Base-by-base conservation (phyloP, 2,113 vertebrate species). In the Acrocephalus kingi region DNA sequence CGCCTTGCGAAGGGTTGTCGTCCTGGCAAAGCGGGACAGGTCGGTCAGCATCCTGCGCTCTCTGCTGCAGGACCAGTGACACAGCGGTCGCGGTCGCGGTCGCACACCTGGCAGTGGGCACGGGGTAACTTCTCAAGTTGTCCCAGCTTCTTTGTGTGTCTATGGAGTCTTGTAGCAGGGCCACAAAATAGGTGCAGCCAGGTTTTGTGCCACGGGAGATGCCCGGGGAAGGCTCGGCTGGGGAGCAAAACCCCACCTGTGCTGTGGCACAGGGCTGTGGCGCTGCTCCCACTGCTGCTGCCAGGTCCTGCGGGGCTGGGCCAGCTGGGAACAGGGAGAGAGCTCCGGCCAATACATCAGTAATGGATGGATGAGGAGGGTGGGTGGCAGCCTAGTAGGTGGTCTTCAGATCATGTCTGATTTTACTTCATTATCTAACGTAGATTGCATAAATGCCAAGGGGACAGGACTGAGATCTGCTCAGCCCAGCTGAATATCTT, bases 21-120 rank as follows among this genome's bases (percentile, higher is more conserved):
- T 45, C 2, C 43, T 22, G 48, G 39, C 24, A 19, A 41, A 71
- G 82, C 23, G 6, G 46, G 61, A n/a, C 48, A 14, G 18, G 19
- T 35, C 54, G 23, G 2, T 2, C 64, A 22, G 64, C 39, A 18
- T 5, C 68, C 0, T 0, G 1, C 0, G 3, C n/a, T 52, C 33
- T 8, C 7, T 13, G 27, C 67, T 3, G 15, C 59, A 33, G 48
- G 27, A 23, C 25, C 16, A 2, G 30, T 0, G 3, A 33, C 3
- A 4, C 1, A 0, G 3, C 3, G 59, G 30, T 35, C 35, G 35
- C 3, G 59, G 30, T 35, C 35, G 35, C 35, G 35, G 35, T 3
- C 1, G 1, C 45, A 15, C 7, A 0, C 23, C 21, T 4, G 4
- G 45, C 63, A 11, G 9, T 0, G 27, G 48, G 24, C 52, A 13